Base-by-base conservation (phyloP, 2,888 invertebrate genomes). In the Achlya flavicornis region DNA sequence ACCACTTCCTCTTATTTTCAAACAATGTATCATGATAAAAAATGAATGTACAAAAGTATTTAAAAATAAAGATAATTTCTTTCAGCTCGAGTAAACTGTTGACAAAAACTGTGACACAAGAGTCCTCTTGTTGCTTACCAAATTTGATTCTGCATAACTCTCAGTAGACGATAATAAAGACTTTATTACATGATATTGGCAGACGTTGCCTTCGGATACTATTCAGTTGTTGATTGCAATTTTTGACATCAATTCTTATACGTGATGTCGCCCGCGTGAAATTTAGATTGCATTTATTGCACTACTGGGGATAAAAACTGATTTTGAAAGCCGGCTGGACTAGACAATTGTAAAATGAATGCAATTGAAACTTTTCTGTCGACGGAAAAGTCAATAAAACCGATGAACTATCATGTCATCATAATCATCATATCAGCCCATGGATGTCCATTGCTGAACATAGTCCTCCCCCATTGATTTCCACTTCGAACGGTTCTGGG, bases 221-320 rank as follows among this genome's bases (percentile, higher is more conserved):
- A 43, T 43, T 6, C 48, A 48, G 48, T 16, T 48, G 7, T 14
- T 16, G 48, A 48, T 48, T 48, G 48, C 48, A 48, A 16, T 48
- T 48, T 61, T 32, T 64, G 60, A 65, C 48, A 63, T 58, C 43
- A 61, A 38, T 46, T 61, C 58, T 61, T 41, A 57, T 60, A n/a
- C 61, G 26, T 33, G 26, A 61, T 61, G 48, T 65, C 19, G 46
- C 1, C n/a, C 8, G 19, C 53, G 7, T 14, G 63, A 63, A 64
- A 62, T 61, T 61, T 63, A 66, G 64, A 63, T 63, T 61, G 63
- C 66, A 62, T 64, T 59, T 43, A 38, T 26, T 57, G 57, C 63
- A 59, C 46, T 61, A 41, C 16, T 61, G 26, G 19, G 5, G 43
- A 53, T 10, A 19, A 53, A 53, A 53, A 53, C 53, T 10, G 53